These are phyloP conservation scores for Thinocorus orbignyianus DNA, from an alignment of 2,113 vertebrate species.

Conservation along the genomic window DNA sequence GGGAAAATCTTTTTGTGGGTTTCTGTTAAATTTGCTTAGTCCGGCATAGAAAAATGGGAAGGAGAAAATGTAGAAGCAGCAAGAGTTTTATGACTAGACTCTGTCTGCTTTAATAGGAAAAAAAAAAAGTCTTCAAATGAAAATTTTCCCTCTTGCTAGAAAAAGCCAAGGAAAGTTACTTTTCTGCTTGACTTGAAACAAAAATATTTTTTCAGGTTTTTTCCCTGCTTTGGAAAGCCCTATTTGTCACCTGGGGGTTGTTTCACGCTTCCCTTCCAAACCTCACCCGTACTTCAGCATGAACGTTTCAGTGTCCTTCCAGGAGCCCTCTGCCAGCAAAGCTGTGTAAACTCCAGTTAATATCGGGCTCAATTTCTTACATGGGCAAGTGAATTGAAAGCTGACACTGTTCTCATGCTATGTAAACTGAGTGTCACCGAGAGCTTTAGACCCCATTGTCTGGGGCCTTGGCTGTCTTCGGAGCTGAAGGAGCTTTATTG, in stretches of 20 bases:
- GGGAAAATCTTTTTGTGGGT: not conserved
- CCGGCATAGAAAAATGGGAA: not conserved
- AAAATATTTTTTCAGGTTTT: constrained; percentile 34
- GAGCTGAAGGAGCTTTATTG: constrained; percentile 10
- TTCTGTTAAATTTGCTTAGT: not conserved
- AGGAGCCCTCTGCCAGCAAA: constrained; percentile 32
- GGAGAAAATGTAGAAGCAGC: not conserved
- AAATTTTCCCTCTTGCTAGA: not conserved
- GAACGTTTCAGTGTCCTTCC: not conserved
- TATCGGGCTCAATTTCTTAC: not conserved
- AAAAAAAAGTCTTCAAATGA: not conserved
- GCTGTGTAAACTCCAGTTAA: constrained; percentile 50
- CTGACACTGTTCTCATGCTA: not conserved
- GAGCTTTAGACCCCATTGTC: constrained; percentile 4
- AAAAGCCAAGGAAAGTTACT: not conserved
- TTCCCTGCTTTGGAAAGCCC: not conserved
- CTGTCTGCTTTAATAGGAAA: not conserved
- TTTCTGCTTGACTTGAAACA: not conserved
- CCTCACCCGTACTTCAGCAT: not conserved
- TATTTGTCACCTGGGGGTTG: not conserved
- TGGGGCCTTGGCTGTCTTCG: accelerated
- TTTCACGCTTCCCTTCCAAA: constrained; percentile 12
- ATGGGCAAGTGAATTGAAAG: not conserved
- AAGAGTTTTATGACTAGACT: not conserved
- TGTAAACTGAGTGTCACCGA: constrained; percentile 17